Evolutionary conservation across 2,113 vertebrate genomes (phyloP), one percentile per base, ranked within the genome.

Genomic region (Lucifuga dentata): DNA sequence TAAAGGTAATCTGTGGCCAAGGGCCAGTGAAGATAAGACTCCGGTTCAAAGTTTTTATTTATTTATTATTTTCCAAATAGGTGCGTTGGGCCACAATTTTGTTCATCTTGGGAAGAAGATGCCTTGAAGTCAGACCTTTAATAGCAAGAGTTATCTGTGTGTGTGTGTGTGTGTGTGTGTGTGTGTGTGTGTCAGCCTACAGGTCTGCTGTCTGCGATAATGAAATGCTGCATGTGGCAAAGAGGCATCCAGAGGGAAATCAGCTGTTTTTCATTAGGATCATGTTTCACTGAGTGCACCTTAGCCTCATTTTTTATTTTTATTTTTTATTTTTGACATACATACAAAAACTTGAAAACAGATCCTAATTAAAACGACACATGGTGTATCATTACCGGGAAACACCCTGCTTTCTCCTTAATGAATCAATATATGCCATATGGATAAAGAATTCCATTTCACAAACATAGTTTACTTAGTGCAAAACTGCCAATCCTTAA

Each of bases 211-310:
- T 80, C 73, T 78, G 64, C 40, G 51, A 73, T 84, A 87, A 80
- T 87, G 69, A 89, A 86, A 75, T 78, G 50, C 38, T 53, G 51
- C 48, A 73, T 72, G 57, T 66, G 32, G 69, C 59, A 77, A 75
- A 73, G 38, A 61, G 24, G 44, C 45, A 73, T 79, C 51, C 53
- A 48, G 48, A 72, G 58, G 45, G 51, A 70, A 75, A 74, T 77
- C 51, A 29, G 36, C 58, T 56, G 63, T 83, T 87, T 79, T 87
- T 79, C 81, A 83, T 78, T 65, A 76, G 68, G 53, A 70, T 85
- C 65, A 52, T 76, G 60, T 83, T 81, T 68, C 68, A 57, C 68
- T 40, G 50, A 70, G 56, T 40, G 60, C 68, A 61, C 63, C 62
- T 60, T 67, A 40, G 51, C 55, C 44, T 58, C 68, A 52, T 69